Conservation (phyloP, 2,888 invertebrate species). For the Adelognathus sp. region DNA sequence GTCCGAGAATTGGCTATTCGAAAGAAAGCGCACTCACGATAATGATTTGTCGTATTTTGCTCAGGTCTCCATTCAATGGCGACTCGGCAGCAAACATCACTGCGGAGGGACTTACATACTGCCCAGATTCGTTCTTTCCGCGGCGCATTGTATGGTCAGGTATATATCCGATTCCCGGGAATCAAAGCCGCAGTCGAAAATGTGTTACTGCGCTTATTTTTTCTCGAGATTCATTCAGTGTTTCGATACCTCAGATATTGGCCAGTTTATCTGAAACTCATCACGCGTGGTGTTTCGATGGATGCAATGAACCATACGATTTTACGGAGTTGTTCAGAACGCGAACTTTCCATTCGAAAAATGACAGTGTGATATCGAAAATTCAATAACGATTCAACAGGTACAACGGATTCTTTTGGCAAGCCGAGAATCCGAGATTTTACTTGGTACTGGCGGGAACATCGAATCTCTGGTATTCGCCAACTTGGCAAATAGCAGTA, state of each 20-base stretch:
- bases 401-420: constrained; percentile 56
- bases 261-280: not conserved
- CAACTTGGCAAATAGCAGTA: constrained; percentile 69
- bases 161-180: constrained; percentile 57
- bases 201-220: not conserved
- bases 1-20: constrained; percentile 40
- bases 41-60: not conserved
- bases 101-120: constrained; percentile 75
- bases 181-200: not conserved
- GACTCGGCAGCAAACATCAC: constrained; percentile 63
- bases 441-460: constrained; percentile 70
- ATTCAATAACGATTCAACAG: not conserved
- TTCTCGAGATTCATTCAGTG: not conserved
- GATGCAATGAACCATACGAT: no score
- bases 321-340: no score
- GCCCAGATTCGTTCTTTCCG: constrained; percentile 73
- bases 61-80: constrained; percentile 70
- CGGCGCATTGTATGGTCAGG: constrained; percentile 76
- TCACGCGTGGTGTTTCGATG: no score
- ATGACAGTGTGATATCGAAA: not conserved
- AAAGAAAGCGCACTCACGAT: not conserved
- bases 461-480: constrained; percentile 67
- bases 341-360: no score
- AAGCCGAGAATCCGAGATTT: constrained; percentile 64
- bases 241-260: not conserved